Conservation (phyloP, 1,140 invertebrate species). For the Caligus rogercresseyi region DNA sequence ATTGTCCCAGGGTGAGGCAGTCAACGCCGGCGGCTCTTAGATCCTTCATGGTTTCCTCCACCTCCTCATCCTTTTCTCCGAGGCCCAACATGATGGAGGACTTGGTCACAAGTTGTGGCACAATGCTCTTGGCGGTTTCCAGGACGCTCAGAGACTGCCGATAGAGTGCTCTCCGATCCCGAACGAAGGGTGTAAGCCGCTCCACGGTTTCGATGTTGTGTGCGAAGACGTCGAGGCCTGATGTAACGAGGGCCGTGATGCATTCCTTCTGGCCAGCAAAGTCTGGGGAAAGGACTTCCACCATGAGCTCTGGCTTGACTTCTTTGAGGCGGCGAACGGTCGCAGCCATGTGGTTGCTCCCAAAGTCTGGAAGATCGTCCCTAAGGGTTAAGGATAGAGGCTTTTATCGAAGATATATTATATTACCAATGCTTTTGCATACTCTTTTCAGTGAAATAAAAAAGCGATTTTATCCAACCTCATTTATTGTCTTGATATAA, state of each 20-base stretch:
- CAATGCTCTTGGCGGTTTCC: conserved; percentile 52
- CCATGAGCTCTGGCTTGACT: conserved; percentile 61
- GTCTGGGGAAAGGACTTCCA: conserved; percentile 94
- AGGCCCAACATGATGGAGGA: conserved; percentile 96
- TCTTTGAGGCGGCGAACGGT: conserved; percentile 51
- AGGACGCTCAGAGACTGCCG: conserved; percentile 69
- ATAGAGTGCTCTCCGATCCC: conserved; percentile 65
- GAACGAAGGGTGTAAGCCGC: conserved; percentile 63
- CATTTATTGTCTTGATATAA: too few relatives aligned
- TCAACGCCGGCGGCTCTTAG: conserved; percentile 61
- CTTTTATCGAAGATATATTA: neutral
- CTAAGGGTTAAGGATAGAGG: conserved; percentile 26
- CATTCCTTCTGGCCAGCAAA: conserved; percentile 64
- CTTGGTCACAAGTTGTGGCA: conserved; percentile 75
- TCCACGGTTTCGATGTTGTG: conserved; percentile 92
- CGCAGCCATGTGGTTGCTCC: conserved; percentile 71
- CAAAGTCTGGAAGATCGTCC: conserved; percentile 70
- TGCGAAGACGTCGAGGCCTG: conserved; percentile 81
- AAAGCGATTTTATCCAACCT: too few relatives aligned
- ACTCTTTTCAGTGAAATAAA: conserved; percentile 15
- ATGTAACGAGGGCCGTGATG: conserved; percentile 55
- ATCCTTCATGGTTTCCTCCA: conserved; percentile 71
- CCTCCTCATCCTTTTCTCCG: conserved; percentile 73
- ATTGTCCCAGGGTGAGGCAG: conserved; percentile 91
- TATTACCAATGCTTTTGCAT: neutral